phyloP scores from a whole-genome alignment of 2,797 vertebrate genomes.

The Novumbra hubbsi region DNA sequence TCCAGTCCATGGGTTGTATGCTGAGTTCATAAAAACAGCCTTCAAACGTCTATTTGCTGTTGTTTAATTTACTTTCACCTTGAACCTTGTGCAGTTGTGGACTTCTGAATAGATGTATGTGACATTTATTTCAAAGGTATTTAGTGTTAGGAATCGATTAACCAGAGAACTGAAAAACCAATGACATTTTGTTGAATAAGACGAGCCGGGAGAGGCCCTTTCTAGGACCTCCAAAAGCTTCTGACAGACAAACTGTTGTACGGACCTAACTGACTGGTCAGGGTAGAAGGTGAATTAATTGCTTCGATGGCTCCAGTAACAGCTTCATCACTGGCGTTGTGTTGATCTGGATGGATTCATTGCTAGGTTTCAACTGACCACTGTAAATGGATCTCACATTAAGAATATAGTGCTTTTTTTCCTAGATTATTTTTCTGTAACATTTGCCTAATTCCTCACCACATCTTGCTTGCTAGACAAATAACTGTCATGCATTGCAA shows the following conservation, averaged over 20 bases:
- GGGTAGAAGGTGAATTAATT: neutral
- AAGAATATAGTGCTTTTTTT: conserved; percentile 43
- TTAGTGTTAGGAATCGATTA: conserved; percentile 48
- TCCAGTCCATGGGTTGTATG: conserved; percentile 12
- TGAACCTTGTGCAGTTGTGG: conserved; percentile 31
- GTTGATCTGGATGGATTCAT: conserved; percentile 10
- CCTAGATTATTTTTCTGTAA: conserved; percentile 52
- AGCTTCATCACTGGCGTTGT: conserved; percentile 14
- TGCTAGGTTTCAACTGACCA: conserved; percentile 14
- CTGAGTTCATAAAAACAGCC: conserved; percentile 50
- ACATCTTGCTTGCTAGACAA: conserved; percentile 54
- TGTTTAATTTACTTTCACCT: conserved; percentile 61
- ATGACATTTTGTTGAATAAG: neutral
- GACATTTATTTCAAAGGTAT: conserved; percentile 63
- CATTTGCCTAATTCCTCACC: conserved; percentile 68
- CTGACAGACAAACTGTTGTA: neutral
- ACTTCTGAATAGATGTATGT: conserved; percentile 37
- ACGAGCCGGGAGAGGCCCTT: neutral
- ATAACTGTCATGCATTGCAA: conserved; percentile 55
- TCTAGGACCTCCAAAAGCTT: neutral
- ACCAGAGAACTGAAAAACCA: conserved; percentile 12
- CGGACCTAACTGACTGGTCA: neutral
- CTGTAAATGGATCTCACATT: conserved; percentile 30
- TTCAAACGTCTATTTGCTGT: conserved; percentile 50
- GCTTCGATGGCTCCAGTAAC: neutral